These are phyloP conservation scores for Enteromius trimaculatus DNA, from an alignment of 2,797 vertebrate genomes.

Conservation along the genomic window DNA sequence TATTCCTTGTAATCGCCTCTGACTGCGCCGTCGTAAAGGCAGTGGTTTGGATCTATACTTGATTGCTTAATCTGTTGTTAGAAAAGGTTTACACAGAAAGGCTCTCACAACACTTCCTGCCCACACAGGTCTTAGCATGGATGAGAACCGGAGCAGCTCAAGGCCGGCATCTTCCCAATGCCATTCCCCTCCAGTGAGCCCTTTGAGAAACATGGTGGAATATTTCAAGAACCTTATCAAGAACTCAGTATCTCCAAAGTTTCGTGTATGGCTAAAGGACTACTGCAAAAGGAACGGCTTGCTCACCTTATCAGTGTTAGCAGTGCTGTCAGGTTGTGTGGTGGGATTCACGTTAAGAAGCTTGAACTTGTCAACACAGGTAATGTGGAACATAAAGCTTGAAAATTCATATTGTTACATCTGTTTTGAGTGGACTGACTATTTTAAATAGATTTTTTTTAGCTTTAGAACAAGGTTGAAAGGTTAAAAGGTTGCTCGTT, in stretches of 20 bases:
- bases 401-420: not conserved
- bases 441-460: not conserved
- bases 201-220: conserved; percentile 71
- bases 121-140: conserved; percentile 58
- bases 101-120: conserved; percentile 62
- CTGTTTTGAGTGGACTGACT: not conserved
- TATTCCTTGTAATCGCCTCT: conserved; percentile 50
- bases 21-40: conserved; percentile 49
- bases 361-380: conserved; percentile 84
- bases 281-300: conserved; percentile 86
- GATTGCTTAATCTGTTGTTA: conserved; percentile 73
- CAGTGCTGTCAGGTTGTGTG: conserved; percentile 81
- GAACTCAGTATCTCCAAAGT: conserved; percentile 57
- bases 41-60: conserved; percentile 56
- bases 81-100: conserved; percentile 63
- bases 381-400: conserved; percentile 55
- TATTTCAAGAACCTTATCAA: conserved; percentile 62
- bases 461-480: not conserved
- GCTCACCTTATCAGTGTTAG: conserved; percentile 84
- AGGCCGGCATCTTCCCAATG: conserved; percentile 31
- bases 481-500: not conserved
- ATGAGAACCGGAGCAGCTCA: conserved; percentile 32
- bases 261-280: conserved; percentile 67
- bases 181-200: not conserved
- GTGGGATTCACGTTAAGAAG: conserved; percentile 82